phyloP scores from a whole-genome alignment of 2,888 invertebrate species.

The Troides helena region DNA sequence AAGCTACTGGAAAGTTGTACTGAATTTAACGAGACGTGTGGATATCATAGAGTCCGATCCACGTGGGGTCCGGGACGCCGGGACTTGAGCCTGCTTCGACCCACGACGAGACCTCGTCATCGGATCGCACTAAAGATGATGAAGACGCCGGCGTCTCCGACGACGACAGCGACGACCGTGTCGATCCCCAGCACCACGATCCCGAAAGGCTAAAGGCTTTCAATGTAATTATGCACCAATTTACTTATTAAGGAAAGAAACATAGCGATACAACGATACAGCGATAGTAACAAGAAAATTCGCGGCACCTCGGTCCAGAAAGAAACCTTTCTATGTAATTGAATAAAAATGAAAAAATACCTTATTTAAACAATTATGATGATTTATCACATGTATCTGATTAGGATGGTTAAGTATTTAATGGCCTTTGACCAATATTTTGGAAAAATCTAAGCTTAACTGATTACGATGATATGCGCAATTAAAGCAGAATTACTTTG shows the following conservation, averaged over 20 bases:
- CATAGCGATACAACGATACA: too few species aligned
- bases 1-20: not conserved
- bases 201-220: slow-evolving; percentile 97
- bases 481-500: too few species aligned
- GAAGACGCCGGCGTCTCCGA: slow-evolving; percentile 82
- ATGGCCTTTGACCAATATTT: too few species aligned
- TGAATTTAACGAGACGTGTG: slow-evolving; percentile 34
- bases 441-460: not conserved
- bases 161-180: slow-evolving; percentile 94
- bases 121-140: slow-evolving; percentile 93
- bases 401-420: not conserved
- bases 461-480: not conserved
- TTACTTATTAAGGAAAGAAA: slow-evolving; percentile 2
- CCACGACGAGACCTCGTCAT: slow-evolving; percentile 93
- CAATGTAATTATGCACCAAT: slow-evolving; percentile 84
- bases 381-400: not conserved
- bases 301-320: too few species aligned
- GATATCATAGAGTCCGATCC: slow-evolving; percentile 82
- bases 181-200: slow-evolving; percentile 93
- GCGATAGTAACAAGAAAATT: not conserved
- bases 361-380: not conserved
- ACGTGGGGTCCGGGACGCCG: slow-evolving; percentile 74
- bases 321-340: too few species aligned
- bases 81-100: slow-evolving; percentile 81
- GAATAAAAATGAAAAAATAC: not conserved